Evolutionary conservation across 2,113 vertebrate genomes (phyloP).

Genomic region (Pandion haliaetus): DNA sequence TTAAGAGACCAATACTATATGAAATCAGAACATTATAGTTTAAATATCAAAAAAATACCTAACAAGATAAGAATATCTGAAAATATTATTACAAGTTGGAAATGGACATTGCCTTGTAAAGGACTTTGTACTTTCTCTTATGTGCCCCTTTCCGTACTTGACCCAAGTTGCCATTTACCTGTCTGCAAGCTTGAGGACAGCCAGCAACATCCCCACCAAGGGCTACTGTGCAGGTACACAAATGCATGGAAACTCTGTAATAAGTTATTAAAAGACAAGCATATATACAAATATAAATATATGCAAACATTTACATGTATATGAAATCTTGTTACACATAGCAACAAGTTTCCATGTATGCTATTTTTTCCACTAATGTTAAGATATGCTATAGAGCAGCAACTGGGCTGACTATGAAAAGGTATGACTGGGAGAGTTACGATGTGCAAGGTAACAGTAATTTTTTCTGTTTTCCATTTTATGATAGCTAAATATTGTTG

Average conservation of each 20-base stretch:
- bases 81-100: not conserved
- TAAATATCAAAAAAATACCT: not conserved
- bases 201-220: not conserved
- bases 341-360: not conserved
- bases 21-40: not conserved
- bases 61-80: not conserved
- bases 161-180: not conserved
- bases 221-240: not conserved
- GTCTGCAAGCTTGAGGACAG: not conserved
- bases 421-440: not conserved
- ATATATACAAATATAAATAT: not conserved
- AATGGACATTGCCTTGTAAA: not conserved
- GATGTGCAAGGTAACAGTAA: accelerated
- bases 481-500: not conserved
- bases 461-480: not conserved
- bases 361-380: not conserved
- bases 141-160: not conserved
- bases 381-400: not conserved
- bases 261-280: not conserved
- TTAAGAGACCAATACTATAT: not conserved
- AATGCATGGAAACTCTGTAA: not conserved
- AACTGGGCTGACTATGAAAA: not conserved
- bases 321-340: not conserved
- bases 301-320: not conserved
- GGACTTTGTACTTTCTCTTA: not conserved